phyloP scores from a whole-genome alignment of 1,140 invertebrate species.

The Nephila pilipes region DNA sequence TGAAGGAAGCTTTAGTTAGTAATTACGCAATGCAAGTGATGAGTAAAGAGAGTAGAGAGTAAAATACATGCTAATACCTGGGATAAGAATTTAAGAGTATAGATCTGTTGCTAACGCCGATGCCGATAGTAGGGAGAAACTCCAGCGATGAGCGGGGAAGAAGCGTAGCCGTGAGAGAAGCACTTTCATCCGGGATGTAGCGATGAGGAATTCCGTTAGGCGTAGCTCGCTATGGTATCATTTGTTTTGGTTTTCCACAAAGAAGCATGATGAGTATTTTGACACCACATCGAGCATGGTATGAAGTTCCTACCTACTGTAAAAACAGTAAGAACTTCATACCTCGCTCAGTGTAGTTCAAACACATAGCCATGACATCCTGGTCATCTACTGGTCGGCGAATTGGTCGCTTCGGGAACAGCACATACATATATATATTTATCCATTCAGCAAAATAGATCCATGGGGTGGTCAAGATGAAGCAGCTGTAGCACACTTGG shows the following conservation, averaged over 20 bases:
- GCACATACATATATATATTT: constrained; percentile 26
- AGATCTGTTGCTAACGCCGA: constrained; percentile 10
- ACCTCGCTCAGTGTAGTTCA: constrained; percentile 75
- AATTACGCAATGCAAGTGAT: constrained; percentile 25
- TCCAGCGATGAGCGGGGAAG: background rate
- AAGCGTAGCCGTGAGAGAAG: constrained; percentile 26
- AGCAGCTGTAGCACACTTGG: constrained; percentile 3
- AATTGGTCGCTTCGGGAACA: background rate
- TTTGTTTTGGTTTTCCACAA: background rate
- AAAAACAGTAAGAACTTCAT: constrained; percentile 77
- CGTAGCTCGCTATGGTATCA: background rate
- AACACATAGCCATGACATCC: constrained; percentile 7
- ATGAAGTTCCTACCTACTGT: constrained; percentile 78
- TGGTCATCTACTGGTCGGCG: background rate
- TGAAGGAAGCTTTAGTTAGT: background rate
- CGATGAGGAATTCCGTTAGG: constrained; percentile 37
- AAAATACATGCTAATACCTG: constrained; percentile 36
- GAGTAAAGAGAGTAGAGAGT: background rate
- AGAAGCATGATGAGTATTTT: background rate
- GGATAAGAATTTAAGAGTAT: background rate
- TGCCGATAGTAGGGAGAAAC: background rate
- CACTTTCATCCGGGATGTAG: constrained; percentile 10
- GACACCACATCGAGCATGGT: constrained; percentile 76
- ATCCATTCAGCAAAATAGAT: background rate
- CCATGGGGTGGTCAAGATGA: background rate